These are phyloP conservation scores for Volucella bombylans DNA, from an alignment of 2,888 invertebrate genomes.

Conservation along the genomic window DNA sequence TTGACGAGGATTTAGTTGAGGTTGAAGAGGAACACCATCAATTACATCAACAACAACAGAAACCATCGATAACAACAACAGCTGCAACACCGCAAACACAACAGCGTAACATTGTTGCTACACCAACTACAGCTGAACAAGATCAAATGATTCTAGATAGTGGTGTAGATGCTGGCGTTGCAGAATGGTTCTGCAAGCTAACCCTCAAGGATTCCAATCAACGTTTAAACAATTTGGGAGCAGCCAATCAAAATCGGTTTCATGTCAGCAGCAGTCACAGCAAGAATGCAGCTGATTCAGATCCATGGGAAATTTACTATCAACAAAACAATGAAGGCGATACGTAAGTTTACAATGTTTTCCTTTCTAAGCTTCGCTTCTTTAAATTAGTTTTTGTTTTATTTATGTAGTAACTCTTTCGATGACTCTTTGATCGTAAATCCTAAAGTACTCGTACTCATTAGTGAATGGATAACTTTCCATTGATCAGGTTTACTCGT, in stretches of 20 bases:
- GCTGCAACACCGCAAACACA: conserved; percentile 72
- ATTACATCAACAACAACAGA: conserved; percentile 46
- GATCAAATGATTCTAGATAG: conserved; percentile 86
- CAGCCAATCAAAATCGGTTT: conserved; percentile 31
- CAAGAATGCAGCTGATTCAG: conserved; percentile 76
- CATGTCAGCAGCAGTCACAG: conserved; percentile 15
- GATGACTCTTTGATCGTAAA: neutral
- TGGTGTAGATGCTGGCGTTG: conserved; percentile 85
- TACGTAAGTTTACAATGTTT: conserved; percentile 87
- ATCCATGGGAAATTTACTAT: conserved; percentile 87
- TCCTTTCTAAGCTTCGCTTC: neutral
- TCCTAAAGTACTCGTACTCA: no score
- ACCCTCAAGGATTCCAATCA: conserved; percentile 82
- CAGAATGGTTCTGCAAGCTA: conserved; percentile 86
- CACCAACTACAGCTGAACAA: conserved; percentile 69
- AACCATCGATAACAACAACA: conserved; percentile 58
- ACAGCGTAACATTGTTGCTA: conserved; percentile 60
- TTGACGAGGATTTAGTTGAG: conserved; percentile 75
- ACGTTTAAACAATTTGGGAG: conserved; percentile 70
- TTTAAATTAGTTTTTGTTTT: neutral
- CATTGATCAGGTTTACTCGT: neutral
- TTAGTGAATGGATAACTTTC: no score
- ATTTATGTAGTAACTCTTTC: neutral
- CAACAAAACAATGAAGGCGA: conserved; percentile 93
- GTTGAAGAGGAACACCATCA: conserved; percentile 63